These are phyloP conservation scores for Drosophila testacea DNA, from an alignment of 2,888 invertebrate species.

Conservation along the genomic window DNA sequence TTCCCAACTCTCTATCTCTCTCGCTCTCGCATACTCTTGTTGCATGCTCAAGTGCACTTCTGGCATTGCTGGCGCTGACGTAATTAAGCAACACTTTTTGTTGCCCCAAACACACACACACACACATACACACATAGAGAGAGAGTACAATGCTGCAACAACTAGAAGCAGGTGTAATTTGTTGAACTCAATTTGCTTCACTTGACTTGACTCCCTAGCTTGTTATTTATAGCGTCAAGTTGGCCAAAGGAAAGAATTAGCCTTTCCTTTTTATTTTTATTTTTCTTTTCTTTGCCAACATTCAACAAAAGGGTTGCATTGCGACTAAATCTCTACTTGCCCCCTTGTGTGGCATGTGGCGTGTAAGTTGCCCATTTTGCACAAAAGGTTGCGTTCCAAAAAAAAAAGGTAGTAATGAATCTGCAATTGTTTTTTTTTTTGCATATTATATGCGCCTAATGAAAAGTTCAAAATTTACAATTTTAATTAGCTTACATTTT, in stretches of 20 bases:
- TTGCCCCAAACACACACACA: slow-evolving; percentile 29
- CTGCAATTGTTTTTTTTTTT: slow-evolving; percentile 41
- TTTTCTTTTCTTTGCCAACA: neutral
- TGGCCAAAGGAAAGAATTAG: slow-evolving; percentile 49
- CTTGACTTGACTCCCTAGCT: slow-evolving; percentile 46
- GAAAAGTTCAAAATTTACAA: slow-evolving; percentile 73
- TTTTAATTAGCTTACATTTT: slow-evolving; percentile 73
- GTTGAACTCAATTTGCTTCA: slow-evolving; percentile 74
- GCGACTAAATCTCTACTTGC: slow-evolving; percentile 11
- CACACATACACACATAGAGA: neutral
- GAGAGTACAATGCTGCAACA: slow-evolving; percentile 20
- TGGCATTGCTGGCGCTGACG: slow-evolving; percentile 66
- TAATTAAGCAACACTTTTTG: slow-evolving; percentile 78
- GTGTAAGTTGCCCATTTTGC: slow-evolving; percentile 56
- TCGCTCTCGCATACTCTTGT: slow-evolving; percentile 4
- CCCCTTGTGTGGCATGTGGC: slow-evolving; percentile 37
- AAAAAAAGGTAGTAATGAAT: slow-evolving; percentile 26
- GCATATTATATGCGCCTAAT: slow-evolving; percentile 38
- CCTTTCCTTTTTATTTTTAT: slow-evolving; percentile 24
- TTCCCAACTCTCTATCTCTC: slow-evolving; percentile 2
- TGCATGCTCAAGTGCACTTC: slow-evolving; percentile 74
- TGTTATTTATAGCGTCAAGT: slow-evolving; percentile 53
- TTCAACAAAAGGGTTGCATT: slow-evolving; percentile 21
- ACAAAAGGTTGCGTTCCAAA: slow-evolving; percentile 25
- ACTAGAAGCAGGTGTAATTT: slow-evolving; percentile 71